Base-by-base conservation (phyloP, 2,888 invertebrate genomes). In the Lordiphosa andalusiaca region DNA sequence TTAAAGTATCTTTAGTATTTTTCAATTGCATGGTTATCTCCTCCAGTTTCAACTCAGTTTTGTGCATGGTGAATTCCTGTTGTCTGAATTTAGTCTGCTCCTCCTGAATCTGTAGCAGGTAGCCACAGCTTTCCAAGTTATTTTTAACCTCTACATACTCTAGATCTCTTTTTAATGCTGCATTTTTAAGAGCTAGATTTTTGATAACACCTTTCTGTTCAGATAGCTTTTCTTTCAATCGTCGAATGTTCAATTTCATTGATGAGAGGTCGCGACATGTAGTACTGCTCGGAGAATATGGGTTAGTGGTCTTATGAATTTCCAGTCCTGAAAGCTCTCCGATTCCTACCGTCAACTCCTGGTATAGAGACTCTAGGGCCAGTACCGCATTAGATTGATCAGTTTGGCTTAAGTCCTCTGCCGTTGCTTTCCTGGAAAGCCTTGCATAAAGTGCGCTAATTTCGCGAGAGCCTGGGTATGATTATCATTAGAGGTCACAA, bases 41-140 rank as follows among this genome's bases (percentile, higher is more conserved):
- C 4, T 30, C 1, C 3, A 30, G 23, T n/a, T 10, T 9, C 1
- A 6, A 2, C 30, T 48, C 56, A 4, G 40, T 16, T 9, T 10
- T 6, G 10, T 39, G 21, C 12, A 38, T n/a, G 9, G 6, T 4
- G 6, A 41, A 3, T 21, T 21, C n/a, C n/a, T 21, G 10, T 10
- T 33, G 25, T 5, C 19, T 9, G 10, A 25, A 6, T n/a, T 37
- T 30, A 10, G 21, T 33, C 4, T 21, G 19, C 13, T 55, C 30
- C 21, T 37, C 36, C 6, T 36, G 13, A 1, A 48, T 7, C 21
- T 37, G 10, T 3, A 58, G 12, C 25, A 33, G 47, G 30, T 52
- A 40, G 1, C 25, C 30, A 2, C 54, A 12, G 1, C 1, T 6
- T 25, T 58, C 25, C n/a, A 58, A 6, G 3, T 58, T 13, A 16